Evolutionary conservation across 2,888 invertebrate species (phyloP).

Genomic region (Drosophila subquinaria): DNA sequence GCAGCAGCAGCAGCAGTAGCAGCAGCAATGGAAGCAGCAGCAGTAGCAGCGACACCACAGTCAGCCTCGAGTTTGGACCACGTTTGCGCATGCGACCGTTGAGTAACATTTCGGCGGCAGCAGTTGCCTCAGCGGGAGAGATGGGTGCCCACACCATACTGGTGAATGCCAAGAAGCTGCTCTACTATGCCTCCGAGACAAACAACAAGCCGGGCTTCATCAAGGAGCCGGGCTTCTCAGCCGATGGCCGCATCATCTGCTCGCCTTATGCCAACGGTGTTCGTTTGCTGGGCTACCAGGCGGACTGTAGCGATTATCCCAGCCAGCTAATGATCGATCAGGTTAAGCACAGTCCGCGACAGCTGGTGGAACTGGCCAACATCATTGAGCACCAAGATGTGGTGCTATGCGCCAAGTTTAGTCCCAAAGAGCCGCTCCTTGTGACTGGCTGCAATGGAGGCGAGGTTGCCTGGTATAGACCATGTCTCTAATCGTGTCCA

Average conservation of each 20-base stretch:
- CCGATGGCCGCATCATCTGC: constrained; percentile 95
- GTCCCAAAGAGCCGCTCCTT: constrained; percentile 93
- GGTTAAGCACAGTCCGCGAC: constrained; percentile 84
- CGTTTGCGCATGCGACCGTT: constrained; percentile 62
- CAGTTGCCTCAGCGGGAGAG: constrained; percentile 16
- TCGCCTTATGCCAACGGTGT: constrained; percentile 96
- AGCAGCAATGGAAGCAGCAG: constrained; percentile 41
- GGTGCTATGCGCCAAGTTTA: constrained; percentile 96
- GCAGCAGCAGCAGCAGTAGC: constrained; percentile 50
- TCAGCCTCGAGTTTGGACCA: constrained; percentile 49
- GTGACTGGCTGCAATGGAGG: constrained; percentile 96
- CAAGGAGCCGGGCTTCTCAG: constrained; percentile 96
- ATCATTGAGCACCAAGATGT: constrained; percentile 91
- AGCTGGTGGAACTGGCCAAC: constrained; percentile 89
- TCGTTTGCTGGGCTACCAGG: constrained; percentile 92
- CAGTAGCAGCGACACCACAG: constrained; percentile 32
- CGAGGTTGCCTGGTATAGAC: constrained; percentile 95
- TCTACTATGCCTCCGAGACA: constrained; percentile 94
- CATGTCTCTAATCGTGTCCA: constrained; percentile 82
- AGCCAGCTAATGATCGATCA: constrained; percentile 82
- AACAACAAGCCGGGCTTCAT: constrained; percentile 96
- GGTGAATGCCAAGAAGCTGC: constrained; percentile 90
- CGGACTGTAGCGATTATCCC: constrained; percentile 92
- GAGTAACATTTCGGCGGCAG: constrained; percentile 22
- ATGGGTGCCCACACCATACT: constrained; percentile 67